Evolutionary conservation across 2,113 vertebrate species (phyloP).

Genomic region (Lepus americanus): DNA sequence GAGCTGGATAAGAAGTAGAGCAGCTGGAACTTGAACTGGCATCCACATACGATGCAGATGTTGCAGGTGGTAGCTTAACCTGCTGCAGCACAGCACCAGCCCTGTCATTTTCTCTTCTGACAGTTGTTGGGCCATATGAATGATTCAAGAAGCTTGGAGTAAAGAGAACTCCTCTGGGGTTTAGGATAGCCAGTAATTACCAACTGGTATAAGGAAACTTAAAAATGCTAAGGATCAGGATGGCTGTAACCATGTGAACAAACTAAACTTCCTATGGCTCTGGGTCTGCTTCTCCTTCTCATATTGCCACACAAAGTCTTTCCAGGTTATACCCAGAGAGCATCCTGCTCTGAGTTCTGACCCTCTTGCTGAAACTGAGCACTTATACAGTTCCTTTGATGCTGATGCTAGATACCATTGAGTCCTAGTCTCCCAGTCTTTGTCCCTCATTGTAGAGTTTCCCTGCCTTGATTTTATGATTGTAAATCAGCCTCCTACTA

Average conservation of each 20-base stretch:
- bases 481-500: no score
- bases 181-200: background rate
- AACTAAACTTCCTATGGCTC: background rate
- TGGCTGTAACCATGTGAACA: background rate
- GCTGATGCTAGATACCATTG: no score
- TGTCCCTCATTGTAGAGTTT: no score
- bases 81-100: no score
- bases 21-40: no score
- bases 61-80: no score
- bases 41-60: no score
- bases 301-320: background rate
- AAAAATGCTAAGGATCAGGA: background rate
- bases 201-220: background rate
- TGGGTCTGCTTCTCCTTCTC: background rate
- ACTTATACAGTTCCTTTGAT: no score
- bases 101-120: background rate
- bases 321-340: background rate
- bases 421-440: no score
- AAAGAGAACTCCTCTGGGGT: background rate
- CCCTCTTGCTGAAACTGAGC: background rate
- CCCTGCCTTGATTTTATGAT: no score
- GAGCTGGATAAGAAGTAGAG: no score
- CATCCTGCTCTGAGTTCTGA: background rate
- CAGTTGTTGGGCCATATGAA: background rate
- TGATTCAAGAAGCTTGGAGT: background rate